These are phyloP conservation scores for Trichopoda pennipes DNA, from an alignment of 2,888 invertebrate species.

Conservation along the genomic window DNA sequence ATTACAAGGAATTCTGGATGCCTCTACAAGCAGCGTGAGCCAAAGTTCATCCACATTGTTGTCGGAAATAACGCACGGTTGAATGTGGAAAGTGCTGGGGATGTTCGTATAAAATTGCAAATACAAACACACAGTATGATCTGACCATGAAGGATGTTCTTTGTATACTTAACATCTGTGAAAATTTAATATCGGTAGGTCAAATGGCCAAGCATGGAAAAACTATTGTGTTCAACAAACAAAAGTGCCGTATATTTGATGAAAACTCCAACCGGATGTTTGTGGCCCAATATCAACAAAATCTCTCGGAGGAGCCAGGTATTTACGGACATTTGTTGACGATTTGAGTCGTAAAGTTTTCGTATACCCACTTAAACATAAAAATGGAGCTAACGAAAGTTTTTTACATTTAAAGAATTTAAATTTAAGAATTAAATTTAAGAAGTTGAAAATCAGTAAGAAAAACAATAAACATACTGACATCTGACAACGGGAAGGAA, in stretches of 20 bases:
- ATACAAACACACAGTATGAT: constrained; percentile 18
- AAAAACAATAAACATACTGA: neutral
- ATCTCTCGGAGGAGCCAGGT: constrained; percentile 34
- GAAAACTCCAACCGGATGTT: constrained; percentile 30
- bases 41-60: constrained; percentile 46
- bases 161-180: constrained; percentile 46
- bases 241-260: constrained; percentile 54
- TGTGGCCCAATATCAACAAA: constrained; percentile 47
- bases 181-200: constrained; percentile 57
- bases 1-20: constrained; percentile 52
- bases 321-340: constrained; percentile 47
- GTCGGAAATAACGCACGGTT: constrained; percentile 19
- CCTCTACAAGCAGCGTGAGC: constrained; percentile 32
- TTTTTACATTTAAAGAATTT: too few species aligned
- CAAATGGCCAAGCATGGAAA: constrained; percentile 59
- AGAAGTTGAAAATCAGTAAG: too few species aligned
- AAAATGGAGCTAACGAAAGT: too few species aligned
- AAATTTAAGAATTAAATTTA: too few species aligned
- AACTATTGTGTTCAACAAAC: constrained; percentile 54
- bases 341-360: constrained; percentile 55
- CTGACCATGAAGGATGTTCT: constrained; percentile 55
- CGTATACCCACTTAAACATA: constrained; percentile 11
- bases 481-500: constrained; percentile 11
- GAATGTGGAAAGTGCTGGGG: constrained; percentile 20
- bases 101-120: constrained; percentile 38